Evolutionary conservation across 2,888 invertebrate species (phyloP), one percentile per base, ranked within the genome.

Genomic region (Drosophila mimetica): DNA sequence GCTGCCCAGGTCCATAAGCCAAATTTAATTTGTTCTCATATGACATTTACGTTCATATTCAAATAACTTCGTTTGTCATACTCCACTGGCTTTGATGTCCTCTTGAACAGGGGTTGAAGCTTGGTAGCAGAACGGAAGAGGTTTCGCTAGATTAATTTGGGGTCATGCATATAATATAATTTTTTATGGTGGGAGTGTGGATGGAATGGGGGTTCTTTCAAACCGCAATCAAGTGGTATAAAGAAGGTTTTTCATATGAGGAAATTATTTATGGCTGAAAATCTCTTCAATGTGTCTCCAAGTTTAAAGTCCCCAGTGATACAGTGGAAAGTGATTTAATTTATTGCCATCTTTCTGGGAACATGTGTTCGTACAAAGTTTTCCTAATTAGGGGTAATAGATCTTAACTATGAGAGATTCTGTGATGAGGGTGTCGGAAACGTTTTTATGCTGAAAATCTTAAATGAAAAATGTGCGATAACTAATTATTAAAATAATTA

Each of bases 61-160:
- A 88, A 89, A 88, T 89, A 79, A 82, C 84, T 79, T 75, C 77
- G 74, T 74, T 80, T 89, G 89, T 79, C 82, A 87, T 88, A 77
- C 89, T 77, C 77, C 80, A 83, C 64, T 85, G 78, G 80, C 75
- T 87, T 81, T 86, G 82, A 86, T 76, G 79, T 83, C 47, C 71
- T 59, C 42, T 28, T 48, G 58, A 36, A 37, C 52, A 57, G 61
- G 57, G 69, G 69, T 69, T 55, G 51, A 57, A 50, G 32, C 18
- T 74, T 60, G 60, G 60, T 42, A 30, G 47, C 36, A 51, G 44
- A 66, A 51, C 59, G 70, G 61, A 57, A 77, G 82, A 82, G 86
- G 90, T 87, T 89, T 87, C 90, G 90, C 83, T 89, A 89, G 90
- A 89, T 89, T 89, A 90, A 89, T 89, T 89, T 89, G 77, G 85